phyloP scores from a whole-genome alignment of 2,888 invertebrate species.

The Chydorus sphaericus region DNA sequence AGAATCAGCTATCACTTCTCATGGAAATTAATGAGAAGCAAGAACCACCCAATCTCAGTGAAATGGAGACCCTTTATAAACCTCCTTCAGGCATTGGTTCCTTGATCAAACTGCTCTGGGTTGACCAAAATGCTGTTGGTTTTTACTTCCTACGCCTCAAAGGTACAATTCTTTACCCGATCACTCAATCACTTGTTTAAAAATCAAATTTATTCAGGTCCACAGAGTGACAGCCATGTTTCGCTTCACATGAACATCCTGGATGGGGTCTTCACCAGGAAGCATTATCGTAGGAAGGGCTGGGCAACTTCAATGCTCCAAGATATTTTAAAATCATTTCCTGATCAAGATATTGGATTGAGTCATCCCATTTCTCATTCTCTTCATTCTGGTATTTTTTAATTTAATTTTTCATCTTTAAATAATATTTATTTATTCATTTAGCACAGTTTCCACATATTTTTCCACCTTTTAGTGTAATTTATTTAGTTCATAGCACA shows the following conservation, averaged over 20 bases:
- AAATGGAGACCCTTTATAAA: neutral
- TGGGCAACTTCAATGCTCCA: conserved; percentile 26
- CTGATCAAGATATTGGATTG: conserved; percentile 28
- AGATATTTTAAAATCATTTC: conserved; percentile 23
- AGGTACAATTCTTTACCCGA: neutral
- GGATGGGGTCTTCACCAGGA: conserved; percentile 29
- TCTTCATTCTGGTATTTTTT: conserved; percentile 27
- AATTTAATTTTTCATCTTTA: neutral
- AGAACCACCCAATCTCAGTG: neutral
- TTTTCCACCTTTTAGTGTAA: too few relatives aligned
- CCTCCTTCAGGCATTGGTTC: neutral
- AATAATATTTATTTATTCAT: conserved; percentile 6
- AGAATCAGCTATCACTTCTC: neutral
- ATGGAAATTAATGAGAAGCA: neutral
- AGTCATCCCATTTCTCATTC: conserved; percentile 29
- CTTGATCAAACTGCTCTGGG: neutral
- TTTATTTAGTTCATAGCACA: too few relatives aligned
- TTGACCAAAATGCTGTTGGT: neutral
- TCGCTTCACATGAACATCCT: conserved; percentile 25
- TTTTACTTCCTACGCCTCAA: neutral
- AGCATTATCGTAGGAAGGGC: conserved; percentile 26
- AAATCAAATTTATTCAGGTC: too few relatives aligned
- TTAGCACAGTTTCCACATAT: too few relatives aligned
- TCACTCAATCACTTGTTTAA: too few relatives aligned
- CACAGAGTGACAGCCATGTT: neutral